Percentiles rank a stretch among this genome's conserved stretches.
These are phyloP conservation scores for Sinentomon sp. DNA, from an alignment of 2,888 invertebrate genomes.

Conservation along the genomic window DNA sequence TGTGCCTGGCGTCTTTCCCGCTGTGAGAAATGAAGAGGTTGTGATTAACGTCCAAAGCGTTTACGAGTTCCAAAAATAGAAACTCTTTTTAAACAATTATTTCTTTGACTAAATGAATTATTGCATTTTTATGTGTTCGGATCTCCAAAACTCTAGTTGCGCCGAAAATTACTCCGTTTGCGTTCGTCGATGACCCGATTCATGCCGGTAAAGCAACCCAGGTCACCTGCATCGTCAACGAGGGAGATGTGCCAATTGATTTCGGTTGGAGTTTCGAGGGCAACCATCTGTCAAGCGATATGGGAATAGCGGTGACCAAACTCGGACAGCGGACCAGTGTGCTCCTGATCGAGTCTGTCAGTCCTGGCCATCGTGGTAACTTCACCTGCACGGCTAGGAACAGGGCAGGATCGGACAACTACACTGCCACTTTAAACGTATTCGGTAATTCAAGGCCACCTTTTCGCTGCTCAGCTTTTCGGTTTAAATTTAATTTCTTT, in stretches of 20 bases:
- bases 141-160: slow-evolving; percentile 20
- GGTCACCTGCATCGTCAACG: slow-evolving; percentile 36
- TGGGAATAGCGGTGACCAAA: slow-evolving; percentile 11
- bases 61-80: too few species aligned
- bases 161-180: slow-evolving; percentile 28
- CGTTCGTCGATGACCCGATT: slow-evolving; percentile 37
- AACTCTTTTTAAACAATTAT: too few species aligned
- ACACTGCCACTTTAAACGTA: slow-evolving; percentile 9
- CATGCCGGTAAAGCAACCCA: slow-evolving; percentile 46
- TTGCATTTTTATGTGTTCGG: too few species aligned
- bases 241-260: slow-evolving; percentile 49
- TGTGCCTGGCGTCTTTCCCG: too few species aligned
- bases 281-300: slow-evolving; percentile 17
- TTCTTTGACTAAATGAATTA: too few species aligned
- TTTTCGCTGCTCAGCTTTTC: neutral
- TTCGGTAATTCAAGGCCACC: slow-evolving; percentile 4
- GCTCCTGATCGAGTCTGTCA: slow-evolving; percentile 33
- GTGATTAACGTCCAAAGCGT: too few species aligned
- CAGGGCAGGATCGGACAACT: slow-evolving; percentile 28
- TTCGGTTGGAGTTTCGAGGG: slow-evolving; percentile 49
- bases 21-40: too few species aligned
- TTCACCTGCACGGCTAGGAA: slow-evolving; percentile 43
- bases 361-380: slow-evolving; percentile 36
- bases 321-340: slow-evolving; percentile 31
- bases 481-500: slow-evolving; percentile 5